Evolutionary conservation across 2,113 vertebrate genomes (phyloP), one percentile per base, ranked within the genome.

Genomic region (Vidua chalybeata): DNA sequence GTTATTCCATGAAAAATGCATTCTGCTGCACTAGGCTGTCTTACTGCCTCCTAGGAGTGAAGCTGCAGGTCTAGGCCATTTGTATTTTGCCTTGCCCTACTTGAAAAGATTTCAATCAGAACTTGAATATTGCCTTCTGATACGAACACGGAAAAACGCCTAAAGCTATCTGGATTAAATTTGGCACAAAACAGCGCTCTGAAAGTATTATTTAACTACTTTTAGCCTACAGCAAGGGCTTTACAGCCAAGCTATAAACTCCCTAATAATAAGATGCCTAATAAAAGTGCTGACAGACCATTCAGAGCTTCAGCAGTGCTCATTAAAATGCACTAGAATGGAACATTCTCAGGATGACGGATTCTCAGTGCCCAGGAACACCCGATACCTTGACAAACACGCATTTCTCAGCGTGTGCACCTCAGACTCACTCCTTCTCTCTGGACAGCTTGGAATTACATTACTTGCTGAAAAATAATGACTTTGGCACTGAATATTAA

Each of bases 201-300:
- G 78, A 82, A 97, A 93, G 88, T 91, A 96, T 96, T 86, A 74
- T 76, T 96, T 90, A 97, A 94, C 81, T 90, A 61, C 56, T 86
- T 95, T 93, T 90, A 95, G 84, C 96, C 95, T 94, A 55, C 61
- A 97, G 94, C 89, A 90, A 96, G 64, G 75, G 72, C 91, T 93
- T 97, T 94, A 93, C 43, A 95, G 54, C 54, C 84, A 91, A 93
- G 76, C 80, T 87, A 92, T 95, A 89, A 97, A 96, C 84, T 73
- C 85, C 62, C 31, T 81, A 89, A 90, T 96, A 95, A 93, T 86
- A 92, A 91, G 97, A 91, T 77, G 82, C 89, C 89, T 90, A 95
- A 82, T 77, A 82, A 79, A 95, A 97, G 73, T 94, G 71, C 94
- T 97, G 85, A 95, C 89, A 96, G 86, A 83, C 91, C 66, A 45